Evolutionary conservation across 2,113 vertebrate species (phyloP).

Genomic region (Oryzias woworae): DNA sequence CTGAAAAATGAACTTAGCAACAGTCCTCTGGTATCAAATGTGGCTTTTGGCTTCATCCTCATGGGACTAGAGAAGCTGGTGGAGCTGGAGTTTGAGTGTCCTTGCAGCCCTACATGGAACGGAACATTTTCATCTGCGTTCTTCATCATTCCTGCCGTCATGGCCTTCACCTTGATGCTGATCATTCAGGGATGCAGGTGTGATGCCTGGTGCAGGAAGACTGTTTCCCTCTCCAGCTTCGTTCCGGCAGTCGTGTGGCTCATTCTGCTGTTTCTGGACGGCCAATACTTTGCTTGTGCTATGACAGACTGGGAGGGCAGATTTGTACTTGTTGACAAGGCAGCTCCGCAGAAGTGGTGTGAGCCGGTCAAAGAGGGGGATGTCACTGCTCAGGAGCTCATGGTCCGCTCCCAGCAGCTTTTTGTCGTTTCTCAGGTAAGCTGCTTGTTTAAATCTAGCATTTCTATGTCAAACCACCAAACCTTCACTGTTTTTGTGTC

Average conservation of each 20-base stretch:
- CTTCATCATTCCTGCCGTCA: constrained; percentile 78
- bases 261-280: constrained; percentile 77
- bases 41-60: constrained; percentile 78
- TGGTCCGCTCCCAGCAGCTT: constrained; percentile 74
- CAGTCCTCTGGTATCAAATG: constrained; percentile 77
- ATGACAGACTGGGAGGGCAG: constrained; percentile 78
- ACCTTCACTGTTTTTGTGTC: constrained; percentile 31
- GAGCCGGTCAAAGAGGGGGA: constrained; percentile 71
- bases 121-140: constrained; percentile 74
- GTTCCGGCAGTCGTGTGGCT: constrained; percentile 77
- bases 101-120: constrained; percentile 75
- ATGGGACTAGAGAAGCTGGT: constrained; percentile 79
- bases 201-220: constrained; percentile 64
- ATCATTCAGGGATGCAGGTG: constrained; percentile 77
- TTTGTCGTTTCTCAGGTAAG: constrained; percentile 79
- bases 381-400: constrained; percentile 68
- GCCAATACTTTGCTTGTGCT: constrained; percentile 77
- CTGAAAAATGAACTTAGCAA: constrained; percentile 80
- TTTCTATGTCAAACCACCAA: not conserved
- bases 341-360: constrained; percentile 78
- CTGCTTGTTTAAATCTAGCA: constrained; percentile 2
- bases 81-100: constrained; percentile 80
- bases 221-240: constrained; percentile 66
- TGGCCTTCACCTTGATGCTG: constrained; percentile 76
- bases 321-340: constrained; percentile 75